Base-by-base conservation (phyloP, 1,140 invertebrate species). In the Thalassaphorura encarpata region DNA sequence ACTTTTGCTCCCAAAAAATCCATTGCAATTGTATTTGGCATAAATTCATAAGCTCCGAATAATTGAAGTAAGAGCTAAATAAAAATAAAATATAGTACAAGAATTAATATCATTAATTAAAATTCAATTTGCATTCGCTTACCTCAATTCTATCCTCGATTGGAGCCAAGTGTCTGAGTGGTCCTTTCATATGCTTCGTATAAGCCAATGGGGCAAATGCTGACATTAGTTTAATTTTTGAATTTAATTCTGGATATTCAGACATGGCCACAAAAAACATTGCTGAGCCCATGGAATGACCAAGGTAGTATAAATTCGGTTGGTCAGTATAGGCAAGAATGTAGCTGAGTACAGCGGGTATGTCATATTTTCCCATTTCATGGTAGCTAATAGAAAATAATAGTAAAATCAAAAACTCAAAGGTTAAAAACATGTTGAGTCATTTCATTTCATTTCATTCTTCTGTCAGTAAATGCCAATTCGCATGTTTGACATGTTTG, bases 231-330 rank as follows among this genome's bases (percentile, higher is more conserved):
- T 68, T 68, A 28, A 82, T 71, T 69, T 80, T 81, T 1, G 71
- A 60, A 60, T 82, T 81, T 63, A 81, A 82, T 52, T 80, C 75
- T 1, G 81, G 78, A 51, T 69, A 71, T 18, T 75, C 66, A 33
- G 78, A 78, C 60, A 74, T 67, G 77, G 82, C 78, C 2, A 1
- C 76, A 73, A 0, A 80, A 56, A 81, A 78, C 1, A 67, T 67
- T 0, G 79, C 78, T 1, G 78, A 74, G 0, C 82, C 83, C 69
- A 80, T 76, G 5, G 78, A 80, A 54, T 85, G 80, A 0, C 82
- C 85, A 1, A 85, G 67, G 67, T 85, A 89, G 56, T 71, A 42
- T 15, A 67, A 24, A 27, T 67, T 54, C 6, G 18, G 70, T 71
- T 50, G 61, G 53, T 55, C 55, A 3, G 66, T 62, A 19, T 16